Base-by-base conservation (phyloP, 2,888 invertebrate genomes). In the Rhingia rostrata region DNA sequence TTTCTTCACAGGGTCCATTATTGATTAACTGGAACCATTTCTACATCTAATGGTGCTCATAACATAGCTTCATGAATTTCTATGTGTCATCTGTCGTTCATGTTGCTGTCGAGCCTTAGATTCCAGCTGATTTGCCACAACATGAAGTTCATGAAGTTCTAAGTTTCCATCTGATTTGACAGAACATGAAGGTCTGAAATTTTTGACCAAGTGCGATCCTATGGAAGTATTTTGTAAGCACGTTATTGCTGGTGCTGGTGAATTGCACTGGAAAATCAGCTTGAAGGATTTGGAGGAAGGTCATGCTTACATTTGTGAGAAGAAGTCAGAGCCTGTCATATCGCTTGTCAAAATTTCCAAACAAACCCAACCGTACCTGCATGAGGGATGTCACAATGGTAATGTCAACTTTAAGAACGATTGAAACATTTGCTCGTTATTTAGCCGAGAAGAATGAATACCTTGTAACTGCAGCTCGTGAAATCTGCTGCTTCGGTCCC, bases 151-250 rank as follows among this genome's bases (percentile, higher is more conserved):
- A n/a, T n/a, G n/a, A n/a, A n/a, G n/a, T n/a, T n/a, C 99, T 89
- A 99, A 98, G 93, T 99, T 99, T 92, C 98, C 99, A 14, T 97
- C 99, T 72, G 99, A 99, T 93, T 93, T 99, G 92, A 99, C 99
- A 88, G 99, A 99, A 93, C 94, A n/a, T 77, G 99, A 99, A 94
- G 97, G 99, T 91, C 94, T 99, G 86, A 99, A 99, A 93, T 98
- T 99, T 93, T 93, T 99, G 90, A 98, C 99, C 90, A 99, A 99
- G 93, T 99, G 99, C 74, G 99, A 99, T 94, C 99, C 99, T 94
- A 99, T 99, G 99, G 99, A 99, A 93, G 99, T 99, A 93, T 98
- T 98, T 82, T 99, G 99, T 87, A 99, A 99, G 92, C 99, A 99
- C 93, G 99, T 99, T 92, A 97, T 99, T 90, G 99, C 99, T 88